Base-by-base conservation (phyloP, 1,140 invertebrate genomes). In the Batillaria attramentaria region DNA sequence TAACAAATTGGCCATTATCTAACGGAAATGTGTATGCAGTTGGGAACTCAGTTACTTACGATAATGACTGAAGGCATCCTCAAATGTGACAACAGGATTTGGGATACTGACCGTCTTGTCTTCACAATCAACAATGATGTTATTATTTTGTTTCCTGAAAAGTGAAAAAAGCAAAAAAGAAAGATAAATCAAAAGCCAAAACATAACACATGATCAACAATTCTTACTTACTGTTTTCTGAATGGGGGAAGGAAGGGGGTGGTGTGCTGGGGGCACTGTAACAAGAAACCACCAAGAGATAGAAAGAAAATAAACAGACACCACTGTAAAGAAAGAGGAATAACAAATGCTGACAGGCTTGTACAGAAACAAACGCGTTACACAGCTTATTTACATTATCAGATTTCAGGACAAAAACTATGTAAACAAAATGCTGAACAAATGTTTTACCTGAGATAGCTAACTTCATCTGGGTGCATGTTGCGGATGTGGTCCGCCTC, bases 61-160 rank as follows among this genome's bases (percentile, higher is more conserved):
- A 92, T 95, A 97, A 80, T 94, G 85, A 77, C 93, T 87, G 85
- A 97, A 98, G 62, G 95, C 96, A 86, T 98, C 95, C 82, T 96
- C 94, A 92, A 98, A 98, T 33, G 93, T 95, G 83, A 90, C 86
- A 0, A 97, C 93, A 18, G 97, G 97, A 91, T 98, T 98, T 0
- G 95, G 96, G 83, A 98, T 94, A 72, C 42, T 84, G 87, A 78
- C 42, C 31, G 79, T 42, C 66, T 24, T 81, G 80, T 89, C 79
- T 16, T 79, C 84, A 85, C 79, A 73, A 87, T 86, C 35, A 24
- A 96, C 95, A 68, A 93, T 92, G 42, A 96, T 96, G 66, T 96
- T 95, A 88, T 96, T 95, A 54, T 90, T 92, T 6, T 84, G 74
- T 57, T n/a, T n/a, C n/a, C n/a, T n/a, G n/a, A n/a, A n/a, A 54